phyloP scores from a whole-genome alignment of 2,113 vertebrate genomes.

The Odontophorus gujanensis region DNA sequence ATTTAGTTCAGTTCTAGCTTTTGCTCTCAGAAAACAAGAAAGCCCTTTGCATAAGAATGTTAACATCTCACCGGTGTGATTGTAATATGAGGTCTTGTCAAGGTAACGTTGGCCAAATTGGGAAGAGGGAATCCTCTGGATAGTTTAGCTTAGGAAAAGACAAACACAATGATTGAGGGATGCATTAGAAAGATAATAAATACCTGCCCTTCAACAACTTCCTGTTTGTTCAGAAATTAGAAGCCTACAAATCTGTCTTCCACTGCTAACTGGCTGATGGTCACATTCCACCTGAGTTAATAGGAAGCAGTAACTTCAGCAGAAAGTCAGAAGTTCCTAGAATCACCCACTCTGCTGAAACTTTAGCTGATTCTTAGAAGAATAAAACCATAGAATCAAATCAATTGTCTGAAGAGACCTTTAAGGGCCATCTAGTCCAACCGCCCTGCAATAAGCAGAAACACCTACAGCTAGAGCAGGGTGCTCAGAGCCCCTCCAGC shows the following conservation, averaged over 20 bases:
- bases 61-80: slow-evolving; percentile 72
- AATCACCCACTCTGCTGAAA: neutral
- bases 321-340: neutral
- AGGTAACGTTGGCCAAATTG: slow-evolving; percentile 59
- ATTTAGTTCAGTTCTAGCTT: neutral
- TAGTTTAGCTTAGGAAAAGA: slow-evolving; percentile 69
- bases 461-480: too few species aligned
- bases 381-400: too few species aligned
- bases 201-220: neutral
- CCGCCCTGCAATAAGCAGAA: too few species aligned
- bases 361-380: neutral
- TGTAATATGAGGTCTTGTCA: slow-evolving; percentile 68
- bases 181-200: neutral
- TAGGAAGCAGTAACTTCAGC: neutral
- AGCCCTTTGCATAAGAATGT: neutral
- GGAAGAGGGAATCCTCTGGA: slow-evolving; percentile 79
- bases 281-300: neutral
- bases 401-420: too few species aligned
- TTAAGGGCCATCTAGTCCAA: too few species aligned
- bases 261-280: neutral
- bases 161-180: neutral
- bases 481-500: too few species aligned
- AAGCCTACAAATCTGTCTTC: neutral
- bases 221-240: neutral
- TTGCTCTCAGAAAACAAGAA: neutral